phyloP scores from a whole-genome alignment of 2,888 invertebrate species.

The Leptinotarsa rubiginosa region DNA sequence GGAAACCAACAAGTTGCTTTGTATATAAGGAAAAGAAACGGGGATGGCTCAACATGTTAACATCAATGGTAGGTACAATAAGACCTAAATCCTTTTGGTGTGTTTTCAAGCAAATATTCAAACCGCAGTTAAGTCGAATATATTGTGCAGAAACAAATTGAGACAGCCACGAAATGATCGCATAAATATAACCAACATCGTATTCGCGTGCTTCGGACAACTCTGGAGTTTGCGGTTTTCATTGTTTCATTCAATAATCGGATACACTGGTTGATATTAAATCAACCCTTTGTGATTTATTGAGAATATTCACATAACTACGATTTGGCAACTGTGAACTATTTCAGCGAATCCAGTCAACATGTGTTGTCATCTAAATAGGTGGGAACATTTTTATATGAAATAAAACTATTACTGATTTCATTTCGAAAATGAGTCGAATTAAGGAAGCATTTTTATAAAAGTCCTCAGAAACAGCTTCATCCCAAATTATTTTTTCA shows the following conservation, averaged over 20 bases:
- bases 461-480: too few species aligned
- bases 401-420: too few species aligned
- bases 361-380: too few species aligned
- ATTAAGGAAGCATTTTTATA: too few species aligned
- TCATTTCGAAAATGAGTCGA: too few species aligned
- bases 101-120: constrained; percentile 20
- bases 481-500: too few species aligned
- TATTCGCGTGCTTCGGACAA: not conserved
- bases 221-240: not conserved
- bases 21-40: constrained; percentile 4
- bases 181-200: not conserved
- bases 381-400: too few species aligned
- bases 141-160: constrained; percentile 17
- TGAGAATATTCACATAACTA: too few species aligned
- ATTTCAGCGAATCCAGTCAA: too few species aligned
- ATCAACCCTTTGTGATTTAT: too few species aligned
- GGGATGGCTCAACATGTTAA: constrained; percentile 24
- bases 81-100: constrained; percentile 22
- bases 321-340: too few species aligned
- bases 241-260: not conserved
- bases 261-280: not conserved
- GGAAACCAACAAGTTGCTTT: constrained; percentile 18
- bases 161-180: not conserved
- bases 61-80: constrained; percentile 15
- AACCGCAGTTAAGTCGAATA: constrained; percentile 18